phyloP scores from a whole-genome alignment of 2,113 vertebrate genomes.

The Pollimyrus isidori region DNA sequence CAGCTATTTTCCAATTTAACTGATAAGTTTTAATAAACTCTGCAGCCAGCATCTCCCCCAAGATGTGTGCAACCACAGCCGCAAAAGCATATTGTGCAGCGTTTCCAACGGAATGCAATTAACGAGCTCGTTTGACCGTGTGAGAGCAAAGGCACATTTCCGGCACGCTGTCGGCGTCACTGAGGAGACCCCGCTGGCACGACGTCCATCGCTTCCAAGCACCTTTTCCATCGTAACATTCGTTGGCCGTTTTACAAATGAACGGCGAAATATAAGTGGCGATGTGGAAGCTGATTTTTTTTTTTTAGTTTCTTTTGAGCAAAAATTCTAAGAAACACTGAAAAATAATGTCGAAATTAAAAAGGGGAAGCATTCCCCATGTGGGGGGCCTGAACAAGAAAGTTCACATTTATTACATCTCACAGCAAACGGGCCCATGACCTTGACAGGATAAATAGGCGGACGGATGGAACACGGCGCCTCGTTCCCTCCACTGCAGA shows the following conservation, averaged over 20 bases:
- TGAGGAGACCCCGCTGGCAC: background rate
- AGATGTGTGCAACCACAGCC: background rate
- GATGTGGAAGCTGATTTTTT: background rate
- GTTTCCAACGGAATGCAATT: background rate
- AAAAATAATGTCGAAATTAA: background rate
- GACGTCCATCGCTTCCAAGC: background rate
- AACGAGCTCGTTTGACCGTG: background rate
- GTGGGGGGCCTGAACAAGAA: background rate
- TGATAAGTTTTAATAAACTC: background rate
- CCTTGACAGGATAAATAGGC: background rate
- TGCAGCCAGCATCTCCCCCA: background rate
- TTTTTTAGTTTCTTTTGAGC: background rate
- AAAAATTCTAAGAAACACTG: background rate
- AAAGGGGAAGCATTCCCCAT: background rate
- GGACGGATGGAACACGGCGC: background rate
- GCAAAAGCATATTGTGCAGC: background rate
- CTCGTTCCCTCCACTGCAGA: background rate
- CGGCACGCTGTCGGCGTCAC: background rate
- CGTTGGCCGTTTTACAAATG: background rate
- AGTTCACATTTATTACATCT: background rate
- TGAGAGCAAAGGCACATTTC: background rate
- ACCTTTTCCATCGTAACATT: background rate
- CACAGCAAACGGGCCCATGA: background rate
- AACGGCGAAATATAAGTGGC: background rate
- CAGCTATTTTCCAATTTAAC: background rate